These are phyloP conservation scores for Acanthis flammea DNA, from an alignment of 2,797 vertebrate genomes.

Conservation along the genomic window DNA sequence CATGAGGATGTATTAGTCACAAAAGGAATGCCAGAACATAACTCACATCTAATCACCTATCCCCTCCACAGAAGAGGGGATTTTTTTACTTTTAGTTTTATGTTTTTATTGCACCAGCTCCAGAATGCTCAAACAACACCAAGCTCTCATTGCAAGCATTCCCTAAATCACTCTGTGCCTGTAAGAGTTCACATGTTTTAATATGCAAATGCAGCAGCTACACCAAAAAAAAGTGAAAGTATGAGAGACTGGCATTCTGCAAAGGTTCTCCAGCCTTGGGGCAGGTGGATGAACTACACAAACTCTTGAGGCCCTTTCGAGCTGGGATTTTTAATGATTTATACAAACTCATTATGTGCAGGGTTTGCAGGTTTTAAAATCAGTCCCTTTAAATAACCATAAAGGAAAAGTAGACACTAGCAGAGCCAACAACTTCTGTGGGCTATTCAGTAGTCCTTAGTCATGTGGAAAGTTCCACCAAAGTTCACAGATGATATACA, in stretches of 20 bases:
- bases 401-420: conserved; percentile 54
- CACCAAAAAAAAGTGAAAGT: background rate
- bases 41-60: background rate
- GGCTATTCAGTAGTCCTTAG: conserved; percentile 65
- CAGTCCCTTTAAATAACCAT: conserved; percentile 55
- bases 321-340: background rate
- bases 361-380: conserved; percentile 43
- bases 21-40: background rate
- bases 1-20: background rate
- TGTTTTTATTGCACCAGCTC: background rate
- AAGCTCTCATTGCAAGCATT: background rate
- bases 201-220: background rate
- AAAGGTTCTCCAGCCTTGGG: background rate
- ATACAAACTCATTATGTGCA: conserved; percentile 31
- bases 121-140: background rate
- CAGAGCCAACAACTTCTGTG: conserved; percentile 51
- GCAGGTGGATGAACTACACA: background rate
- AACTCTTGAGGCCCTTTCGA: background rate
- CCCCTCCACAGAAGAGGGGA: background rate
- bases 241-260: background rate
- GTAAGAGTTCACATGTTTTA: background rate
- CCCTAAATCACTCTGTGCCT: background rate
- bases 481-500: conserved; percentile 62
- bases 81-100: background rate
- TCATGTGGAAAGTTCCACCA: conserved; percentile 62